Percentiles rank a stretch among this genome's conserved stretches.
phyloP scores from a whole-genome alignment of 2,113 vertebrate genomes.

The Lophius piscatorius region DNA sequence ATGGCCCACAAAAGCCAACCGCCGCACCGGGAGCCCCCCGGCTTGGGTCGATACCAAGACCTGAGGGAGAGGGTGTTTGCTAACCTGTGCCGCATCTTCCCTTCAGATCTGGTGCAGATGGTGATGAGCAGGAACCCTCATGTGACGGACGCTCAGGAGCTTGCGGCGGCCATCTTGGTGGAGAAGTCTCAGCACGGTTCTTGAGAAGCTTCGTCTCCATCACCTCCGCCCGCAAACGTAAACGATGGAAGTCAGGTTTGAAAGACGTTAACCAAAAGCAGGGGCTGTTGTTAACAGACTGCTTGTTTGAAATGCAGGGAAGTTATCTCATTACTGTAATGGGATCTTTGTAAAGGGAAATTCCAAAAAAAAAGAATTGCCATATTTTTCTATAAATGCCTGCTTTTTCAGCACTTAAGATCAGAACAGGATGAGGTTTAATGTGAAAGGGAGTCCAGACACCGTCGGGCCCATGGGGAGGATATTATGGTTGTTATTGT shows the following conservation, averaged over 20 bases:
- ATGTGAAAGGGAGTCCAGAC: constrained; percentile 25
- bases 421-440: constrained; percentile 20
- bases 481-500: constrained; percentile 33
- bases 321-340: constrained; percentile 26
- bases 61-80: constrained; percentile 88
- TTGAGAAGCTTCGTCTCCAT: constrained; percentile 65
- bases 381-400: constrained; percentile 36
- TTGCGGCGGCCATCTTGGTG: constrained; percentile 92
- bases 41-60: constrained; percentile 81
- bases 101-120: constrained; percentile 87
- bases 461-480: constrained; percentile 5
- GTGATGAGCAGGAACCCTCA: constrained; percentile 95
- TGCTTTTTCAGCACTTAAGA: constrained; percentile 65
- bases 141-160: constrained; percentile 91
- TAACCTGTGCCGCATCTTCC: constrained; percentile 96
- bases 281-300: constrained; percentile 3
- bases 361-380: constrained; percentile 17
- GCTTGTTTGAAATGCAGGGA: constrained; percentile 30
- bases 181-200: constrained; percentile 89
- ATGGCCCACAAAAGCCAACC: constrained; percentile 29
- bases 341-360: constrained; percentile 47
- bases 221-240: too few relatives aligned
- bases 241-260: constrained; percentile 19
- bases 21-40: constrained; percentile 76
- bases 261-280: constrained; percentile 29